These are phyloP conservation scores for Drosophila merina DNA, from an alignment of 2,888 invertebrate genomes.

Conservation along the genomic window DNA sequence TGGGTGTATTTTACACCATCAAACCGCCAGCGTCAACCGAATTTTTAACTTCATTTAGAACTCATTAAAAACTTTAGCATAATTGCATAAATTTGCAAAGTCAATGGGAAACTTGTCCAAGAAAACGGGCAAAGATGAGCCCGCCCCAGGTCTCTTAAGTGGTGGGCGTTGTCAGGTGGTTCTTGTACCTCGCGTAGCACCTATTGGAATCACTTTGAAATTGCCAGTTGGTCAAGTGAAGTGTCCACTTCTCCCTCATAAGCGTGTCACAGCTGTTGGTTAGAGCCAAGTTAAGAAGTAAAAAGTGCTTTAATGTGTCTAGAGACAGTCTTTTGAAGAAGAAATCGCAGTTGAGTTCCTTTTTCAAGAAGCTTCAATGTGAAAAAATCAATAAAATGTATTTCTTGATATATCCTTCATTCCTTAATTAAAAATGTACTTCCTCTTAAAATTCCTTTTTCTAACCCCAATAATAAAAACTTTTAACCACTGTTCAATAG, in stretches of 20 bases:
- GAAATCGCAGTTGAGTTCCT: too few species aligned
- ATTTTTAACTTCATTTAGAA: slow-evolving; percentile 75
- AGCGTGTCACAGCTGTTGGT: slow-evolving; percentile 9
- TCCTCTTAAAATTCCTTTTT: background rate
- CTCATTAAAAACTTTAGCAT: slow-evolving; percentile 78
- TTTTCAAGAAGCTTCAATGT: background rate
- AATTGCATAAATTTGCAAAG: slow-evolving; percentile 78
- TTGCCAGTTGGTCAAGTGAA: slow-evolving; percentile 6
- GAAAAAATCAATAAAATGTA: background rate
- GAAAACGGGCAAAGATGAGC: slow-evolving; percentile 5
- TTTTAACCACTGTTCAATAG: slow-evolving; percentile 15
- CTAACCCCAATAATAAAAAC: background rate
- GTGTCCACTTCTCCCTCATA: background rate
- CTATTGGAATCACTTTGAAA: slow-evolving; percentile 8
- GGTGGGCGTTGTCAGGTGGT: slow-evolving; percentile 1
- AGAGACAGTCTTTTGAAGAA: too few species aligned
- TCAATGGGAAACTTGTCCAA: slow-evolving; percentile 67
- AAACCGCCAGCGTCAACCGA: slow-evolving; percentile 66
- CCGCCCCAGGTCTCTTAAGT: slow-evolving; percentile 11
- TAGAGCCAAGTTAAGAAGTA: background rate
- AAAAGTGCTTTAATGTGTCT: slow-evolving; percentile 8
- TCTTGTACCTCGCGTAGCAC: background rate
- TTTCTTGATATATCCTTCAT: too few species aligned
- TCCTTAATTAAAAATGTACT: too few species aligned
- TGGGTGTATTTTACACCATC: slow-evolving; percentile 67